These are phyloP conservation scores for Belonocnema kinseyi DNA, from an alignment of 1,140 invertebrate species.

Conservation along the genomic window DNA sequence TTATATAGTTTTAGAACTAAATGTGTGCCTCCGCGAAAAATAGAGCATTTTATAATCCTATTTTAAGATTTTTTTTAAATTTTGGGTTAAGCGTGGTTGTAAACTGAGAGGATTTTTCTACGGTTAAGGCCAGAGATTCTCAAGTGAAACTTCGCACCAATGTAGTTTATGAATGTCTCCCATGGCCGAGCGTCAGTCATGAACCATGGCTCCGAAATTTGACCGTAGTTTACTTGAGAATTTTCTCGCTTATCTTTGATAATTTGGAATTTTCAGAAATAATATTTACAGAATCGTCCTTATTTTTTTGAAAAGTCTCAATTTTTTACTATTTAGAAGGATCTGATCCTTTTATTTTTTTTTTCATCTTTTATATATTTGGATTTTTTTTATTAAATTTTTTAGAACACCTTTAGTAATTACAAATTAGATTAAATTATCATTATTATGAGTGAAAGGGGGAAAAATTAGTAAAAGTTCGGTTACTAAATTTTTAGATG, in stretches of 20 bases:
- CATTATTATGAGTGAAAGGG: no score
- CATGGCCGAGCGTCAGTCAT: conserved; percentile 62
- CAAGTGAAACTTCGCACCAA: conserved; percentile 45
- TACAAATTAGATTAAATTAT: no score
- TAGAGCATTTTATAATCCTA: not conserved
- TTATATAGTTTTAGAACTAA: not conserved
- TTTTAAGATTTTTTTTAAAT: not conserved
- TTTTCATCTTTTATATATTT: no score
- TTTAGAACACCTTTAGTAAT: no score
- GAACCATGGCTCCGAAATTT: conserved; percentile 36
- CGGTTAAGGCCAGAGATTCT: conserved; percentile 65
- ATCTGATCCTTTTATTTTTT: no score
- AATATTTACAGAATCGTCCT: not conserved
- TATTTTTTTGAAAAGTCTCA: conserved; percentile 16
- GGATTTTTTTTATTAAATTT: no score
- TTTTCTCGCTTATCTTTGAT: conserved; percentile 49
- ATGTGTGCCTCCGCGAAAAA: not conserved
- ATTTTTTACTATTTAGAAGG: no score
- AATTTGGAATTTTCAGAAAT: conserved; percentile 34
- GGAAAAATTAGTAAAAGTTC: no score
- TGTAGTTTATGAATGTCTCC: conserved; percentile 62
- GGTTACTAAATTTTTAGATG: no score
- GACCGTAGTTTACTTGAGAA: conserved; percentile 49
- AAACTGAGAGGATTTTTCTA: conserved; percentile 53
- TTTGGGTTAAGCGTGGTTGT: conserved; percentile 13